Percentiles rank a stretch among this genome's conserved stretches.
These are phyloP conservation scores for Australoheros scitulus DNA, from an alignment of 2,113 vertebrate species.

Conservation along the genomic window DNA sequence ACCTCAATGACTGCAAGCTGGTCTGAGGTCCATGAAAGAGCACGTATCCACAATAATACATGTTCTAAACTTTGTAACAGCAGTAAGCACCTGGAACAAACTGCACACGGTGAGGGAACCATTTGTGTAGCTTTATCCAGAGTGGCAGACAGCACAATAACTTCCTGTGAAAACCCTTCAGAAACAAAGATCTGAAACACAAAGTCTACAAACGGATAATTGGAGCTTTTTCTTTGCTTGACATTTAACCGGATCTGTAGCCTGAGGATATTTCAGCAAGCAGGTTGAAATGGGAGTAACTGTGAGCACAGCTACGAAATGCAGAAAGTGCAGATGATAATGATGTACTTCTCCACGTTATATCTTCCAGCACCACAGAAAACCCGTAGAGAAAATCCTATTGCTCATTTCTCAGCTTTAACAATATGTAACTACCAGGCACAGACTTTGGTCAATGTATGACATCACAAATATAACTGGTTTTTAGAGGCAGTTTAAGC, in stretches of 20 bases:
- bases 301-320: conserved; percentile 20
- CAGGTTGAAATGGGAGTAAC: conserved; percentile 36
- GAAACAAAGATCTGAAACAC: conserved; percentile 36
- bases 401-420: conserved; percentile 45
- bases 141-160: neutral
- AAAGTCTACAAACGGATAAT: conserved; percentile 48
- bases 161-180: conserved; percentile 21
- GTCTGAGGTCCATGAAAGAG: neutral
- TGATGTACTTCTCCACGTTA: conserved; percentile 14
- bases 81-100: neutral
- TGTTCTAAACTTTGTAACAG: conserved; percentile 18
- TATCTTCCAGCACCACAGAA: conserved; percentile 40
- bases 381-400: conserved; percentile 21
- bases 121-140: neutral
- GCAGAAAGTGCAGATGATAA: conserved; percentile 44
- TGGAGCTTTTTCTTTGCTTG: conserved; percentile 56
- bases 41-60: neutral
- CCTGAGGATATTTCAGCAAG: conserved; percentile 45
- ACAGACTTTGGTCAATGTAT: neutral
- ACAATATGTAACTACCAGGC: neutral
- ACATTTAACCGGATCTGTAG: conserved; percentile 58
- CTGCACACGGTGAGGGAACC: neutral
- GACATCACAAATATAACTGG: neutral
- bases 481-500: neutral
- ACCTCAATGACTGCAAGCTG: neutral